Conservation (phyloP, 2,888 invertebrate species). For the Calameuta pallipes region DNA sequence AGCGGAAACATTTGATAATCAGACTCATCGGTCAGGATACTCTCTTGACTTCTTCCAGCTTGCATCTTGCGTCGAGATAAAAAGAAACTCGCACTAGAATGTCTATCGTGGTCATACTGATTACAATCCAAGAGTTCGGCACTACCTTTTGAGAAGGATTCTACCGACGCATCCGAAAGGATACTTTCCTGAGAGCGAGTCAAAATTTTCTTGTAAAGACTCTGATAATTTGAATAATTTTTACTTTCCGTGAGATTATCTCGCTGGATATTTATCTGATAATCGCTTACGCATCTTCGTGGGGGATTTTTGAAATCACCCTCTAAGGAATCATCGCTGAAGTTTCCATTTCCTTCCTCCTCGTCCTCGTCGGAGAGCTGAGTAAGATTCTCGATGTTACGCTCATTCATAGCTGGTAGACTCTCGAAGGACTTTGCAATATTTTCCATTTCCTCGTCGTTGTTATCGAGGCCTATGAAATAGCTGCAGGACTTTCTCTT, state of each 20-base stretch:
- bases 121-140: constrained; percentile 56
- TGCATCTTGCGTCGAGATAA: constrained; percentile 76
- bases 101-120: constrained; percentile 59
- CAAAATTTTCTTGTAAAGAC: constrained; percentile 40
- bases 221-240: constrained; percentile 40
- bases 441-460: constrained; percentile 51
- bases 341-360: constrained; percentile 74
- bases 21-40: constrained; percentile 80
- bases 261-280: constrained; percentile 74
- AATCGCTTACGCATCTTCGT: constrained; percentile 80
- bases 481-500: constrained; percentile 75
- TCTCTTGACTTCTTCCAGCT: constrained; percentile 79
- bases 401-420: constrained; percentile 57
- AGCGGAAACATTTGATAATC: constrained; percentile 71
- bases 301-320: constrained; percentile 72
- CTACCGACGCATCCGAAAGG: constrained; percentile 58
- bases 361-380: constrained; percentile 42
- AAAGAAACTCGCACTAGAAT: constrained; percentile 82
- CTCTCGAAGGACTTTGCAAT: constrained; percentile 60
- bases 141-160: constrained; percentile 56
- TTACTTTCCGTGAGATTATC: constrained; percentile 52
- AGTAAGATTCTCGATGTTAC: constrained; percentile 46
- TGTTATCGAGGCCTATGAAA: constrained; percentile 73
- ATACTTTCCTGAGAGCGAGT: constrained; percentile 61
- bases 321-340: constrained; percentile 84